Percentiles rank a stretch among this genome's conserved stretches.
phyloP scores from a whole-genome alignment of 2,113 vertebrate species.

The Lamprotornis superbus region DNA sequence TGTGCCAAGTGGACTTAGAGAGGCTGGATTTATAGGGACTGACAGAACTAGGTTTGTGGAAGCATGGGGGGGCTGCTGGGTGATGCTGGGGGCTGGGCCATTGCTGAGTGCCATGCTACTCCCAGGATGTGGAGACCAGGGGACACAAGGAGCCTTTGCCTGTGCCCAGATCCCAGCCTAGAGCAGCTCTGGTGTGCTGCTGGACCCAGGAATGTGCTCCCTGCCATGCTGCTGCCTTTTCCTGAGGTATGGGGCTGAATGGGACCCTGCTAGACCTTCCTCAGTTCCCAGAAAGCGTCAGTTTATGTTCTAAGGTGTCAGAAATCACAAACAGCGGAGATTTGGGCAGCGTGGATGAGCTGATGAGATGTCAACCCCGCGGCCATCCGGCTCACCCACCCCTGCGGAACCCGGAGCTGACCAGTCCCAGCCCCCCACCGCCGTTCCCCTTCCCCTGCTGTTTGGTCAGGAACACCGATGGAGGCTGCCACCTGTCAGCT shows the following conservation, averaged over 20 bases:
- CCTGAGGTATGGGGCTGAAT: accelerated
- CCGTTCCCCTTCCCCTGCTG: not conserved
- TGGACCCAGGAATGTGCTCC: not conserved
- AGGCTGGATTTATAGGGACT: constrained; percentile 16
- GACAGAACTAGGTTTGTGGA: constrained; percentile 45
- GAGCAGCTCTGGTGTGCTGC: not conserved
- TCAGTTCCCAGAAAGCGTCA: not conserved
- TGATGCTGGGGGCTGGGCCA: not conserved
- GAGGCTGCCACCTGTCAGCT: constrained; percentile 26
- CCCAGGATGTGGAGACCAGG: accelerated
- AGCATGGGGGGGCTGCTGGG: not conserved
- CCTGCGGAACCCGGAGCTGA: not conserved
- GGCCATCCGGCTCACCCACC: not conserved
- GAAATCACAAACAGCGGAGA: not conserved
- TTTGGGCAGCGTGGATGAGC: accelerated
- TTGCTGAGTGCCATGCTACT: not conserved
- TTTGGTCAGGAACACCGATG: not conserved
- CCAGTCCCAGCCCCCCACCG: accelerated
- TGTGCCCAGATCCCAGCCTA: accelerated
- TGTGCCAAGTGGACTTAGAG: not conserved
- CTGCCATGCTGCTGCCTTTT: not conserved
- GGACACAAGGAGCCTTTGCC: not conserved
- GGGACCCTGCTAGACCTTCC: accelerated
- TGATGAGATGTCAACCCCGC: accelerated
- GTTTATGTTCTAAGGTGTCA: not conserved